These are phyloP conservation scores for Molossus molossus DNA, from an alignment of 2,797 vertebrate genomes.

Conservation along the genomic window DNA sequence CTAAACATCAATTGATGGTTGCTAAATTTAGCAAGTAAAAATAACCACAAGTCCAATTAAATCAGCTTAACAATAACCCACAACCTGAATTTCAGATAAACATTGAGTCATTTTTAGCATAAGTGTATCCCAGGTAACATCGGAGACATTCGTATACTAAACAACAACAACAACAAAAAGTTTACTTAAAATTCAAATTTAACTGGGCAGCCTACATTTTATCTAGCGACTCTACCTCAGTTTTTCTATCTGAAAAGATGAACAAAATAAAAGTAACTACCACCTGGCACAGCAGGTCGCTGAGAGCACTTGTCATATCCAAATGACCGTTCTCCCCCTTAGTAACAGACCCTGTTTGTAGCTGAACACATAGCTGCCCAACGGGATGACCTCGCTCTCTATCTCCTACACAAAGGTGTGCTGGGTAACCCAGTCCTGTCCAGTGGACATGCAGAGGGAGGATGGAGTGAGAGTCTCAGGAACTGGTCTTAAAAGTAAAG, in stretches of 20 bases:
- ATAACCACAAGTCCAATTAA: neutral
- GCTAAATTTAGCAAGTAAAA: neutral
- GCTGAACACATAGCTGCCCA: neutral
- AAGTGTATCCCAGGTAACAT: neutral
- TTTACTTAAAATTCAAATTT: slow-evolving; percentile 41
- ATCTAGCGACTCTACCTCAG: neutral
- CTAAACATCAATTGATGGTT: neutral
- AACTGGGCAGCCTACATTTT: neutral
- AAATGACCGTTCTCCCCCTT: neutral
- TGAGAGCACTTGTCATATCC: neutral
- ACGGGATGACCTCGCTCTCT: neutral
- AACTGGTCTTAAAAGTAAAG: neutral
- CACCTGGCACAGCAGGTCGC: too few species aligned
- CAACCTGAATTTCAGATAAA: neutral
- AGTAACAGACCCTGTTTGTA: neutral
- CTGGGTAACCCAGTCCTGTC: neutral
- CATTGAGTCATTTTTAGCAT: neutral
- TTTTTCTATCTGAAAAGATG: slow-evolving; percentile 38
- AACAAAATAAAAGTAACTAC: neutral
- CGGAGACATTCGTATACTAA: neutral
- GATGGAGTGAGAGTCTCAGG: neutral
- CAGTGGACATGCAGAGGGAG: neutral
- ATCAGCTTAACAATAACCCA: neutral
- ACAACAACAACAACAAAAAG: neutral
- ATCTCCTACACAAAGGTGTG: neutral